Conservation (phyloP, 2,113 vertebrate species). For the Gallinago jamesoni region DNA sequence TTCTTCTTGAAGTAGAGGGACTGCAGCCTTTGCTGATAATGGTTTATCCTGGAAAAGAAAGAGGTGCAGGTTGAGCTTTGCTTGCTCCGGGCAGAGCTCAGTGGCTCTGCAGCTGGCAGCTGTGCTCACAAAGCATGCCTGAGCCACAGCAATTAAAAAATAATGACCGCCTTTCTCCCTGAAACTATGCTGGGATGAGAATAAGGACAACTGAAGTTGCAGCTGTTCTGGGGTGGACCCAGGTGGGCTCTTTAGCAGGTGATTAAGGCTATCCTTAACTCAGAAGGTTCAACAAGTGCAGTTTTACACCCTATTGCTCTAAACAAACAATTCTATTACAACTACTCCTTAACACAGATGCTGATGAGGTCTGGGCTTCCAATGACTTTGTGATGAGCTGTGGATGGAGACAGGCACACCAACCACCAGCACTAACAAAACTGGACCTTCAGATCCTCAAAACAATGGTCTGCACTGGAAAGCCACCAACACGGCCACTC, state of each 20-base stretch:
- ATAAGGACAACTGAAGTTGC: background rate
- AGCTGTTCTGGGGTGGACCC: background rate
- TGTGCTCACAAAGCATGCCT: background rate
- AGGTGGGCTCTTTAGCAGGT: background rate
- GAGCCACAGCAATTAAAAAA: background rate
- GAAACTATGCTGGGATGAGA: background rate
- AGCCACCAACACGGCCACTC: background rate
- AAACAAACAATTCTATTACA: background rate
- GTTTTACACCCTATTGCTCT: background rate
- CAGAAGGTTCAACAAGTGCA: background rate
- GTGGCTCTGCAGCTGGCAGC: background rate
- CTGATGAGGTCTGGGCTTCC: background rate
- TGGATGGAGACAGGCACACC: background rate
- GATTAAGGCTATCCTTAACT: background rate
- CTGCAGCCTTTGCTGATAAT: slow-evolving; percentile 97
- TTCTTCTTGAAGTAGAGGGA: slow-evolving; percentile 99
- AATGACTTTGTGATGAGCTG: background rate
- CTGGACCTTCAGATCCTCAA: background rate
- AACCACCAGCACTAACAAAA: background rate
- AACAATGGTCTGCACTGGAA: background rate
- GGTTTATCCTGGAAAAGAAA: slow-evolving; percentile 87
- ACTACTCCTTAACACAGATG: background rate
- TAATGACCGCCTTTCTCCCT: background rate
- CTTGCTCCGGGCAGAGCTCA: background rate
- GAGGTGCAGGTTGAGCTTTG: background rate